Conservation (phyloP, 2,113 vertebrate genomes). For the Melanostigma gelatinosum region DNA sequence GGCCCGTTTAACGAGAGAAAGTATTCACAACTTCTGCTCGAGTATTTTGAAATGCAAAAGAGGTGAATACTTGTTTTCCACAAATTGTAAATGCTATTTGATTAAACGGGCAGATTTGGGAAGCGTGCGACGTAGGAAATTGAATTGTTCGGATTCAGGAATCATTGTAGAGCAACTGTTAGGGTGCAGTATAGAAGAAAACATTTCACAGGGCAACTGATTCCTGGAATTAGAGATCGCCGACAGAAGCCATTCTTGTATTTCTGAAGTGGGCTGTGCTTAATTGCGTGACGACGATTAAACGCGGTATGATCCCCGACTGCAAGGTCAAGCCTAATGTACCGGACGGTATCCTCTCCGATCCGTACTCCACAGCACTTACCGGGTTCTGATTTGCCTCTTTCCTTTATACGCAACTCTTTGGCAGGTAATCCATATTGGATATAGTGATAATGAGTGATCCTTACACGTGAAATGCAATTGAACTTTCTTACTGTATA, state of each 20-base stretch:
- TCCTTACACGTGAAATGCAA: constrained; percentile 68
- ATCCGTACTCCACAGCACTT: constrained; percentile 60
- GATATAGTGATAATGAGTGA: constrained; percentile 87
- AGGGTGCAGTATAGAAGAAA: constrained; percentile 64
- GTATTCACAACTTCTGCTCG: background rate
- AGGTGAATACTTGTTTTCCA: background rate
- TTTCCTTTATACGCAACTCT: constrained; percentile 66
- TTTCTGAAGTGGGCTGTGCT: constrained; percentile 37
- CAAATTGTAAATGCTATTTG: background rate
- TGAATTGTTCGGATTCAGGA: background rate
- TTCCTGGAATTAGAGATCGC: background rate
- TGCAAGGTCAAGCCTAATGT: constrained; percentile 31
- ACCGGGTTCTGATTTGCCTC: constrained; percentile 52
- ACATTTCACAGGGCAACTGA: constrained; percentile 5
- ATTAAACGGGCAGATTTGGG: background rate
- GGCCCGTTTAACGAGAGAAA: background rate
- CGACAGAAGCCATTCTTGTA: constrained; percentile 2
- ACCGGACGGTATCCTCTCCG: constrained; percentile 41
- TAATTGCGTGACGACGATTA: constrained; percentile 9
- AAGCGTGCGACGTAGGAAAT: background rate
- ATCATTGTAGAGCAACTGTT: constrained; percentile 69
- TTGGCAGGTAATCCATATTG: constrained; percentile 99
- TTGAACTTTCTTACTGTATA: constrained; percentile 83
- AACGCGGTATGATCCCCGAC: constrained; percentile 53
- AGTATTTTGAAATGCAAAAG: background rate